Conservation (phyloP, 2,797 vertebrate species). For the Melanotaenia trifasciata region DNA sequence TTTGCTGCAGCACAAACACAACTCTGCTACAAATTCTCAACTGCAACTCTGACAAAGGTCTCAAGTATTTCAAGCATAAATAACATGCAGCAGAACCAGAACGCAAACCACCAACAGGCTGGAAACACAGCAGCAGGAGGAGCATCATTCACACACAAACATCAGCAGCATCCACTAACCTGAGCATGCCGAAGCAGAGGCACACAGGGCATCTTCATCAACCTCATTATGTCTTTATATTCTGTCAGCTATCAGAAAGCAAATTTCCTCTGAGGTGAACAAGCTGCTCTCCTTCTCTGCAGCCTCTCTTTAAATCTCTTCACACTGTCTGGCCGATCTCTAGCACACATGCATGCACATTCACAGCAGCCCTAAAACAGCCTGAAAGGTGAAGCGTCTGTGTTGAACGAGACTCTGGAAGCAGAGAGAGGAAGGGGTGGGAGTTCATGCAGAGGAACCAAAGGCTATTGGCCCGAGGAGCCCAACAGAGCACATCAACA, state of each 20-base stretch:
- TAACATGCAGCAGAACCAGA: neutral
- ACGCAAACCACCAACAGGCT: neutral
- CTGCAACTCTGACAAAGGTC: neutral
- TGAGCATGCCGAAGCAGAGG: conserved; percentile 63
- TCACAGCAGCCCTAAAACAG: neutral
- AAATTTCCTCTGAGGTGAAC: neutral
- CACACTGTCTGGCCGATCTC: neutral
- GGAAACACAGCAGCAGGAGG: conserved; percentile 9
- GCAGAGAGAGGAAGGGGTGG: conserved; percentile 28
- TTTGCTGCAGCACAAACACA: neutral
- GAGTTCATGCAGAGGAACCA: neutral
- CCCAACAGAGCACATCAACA: neutral
- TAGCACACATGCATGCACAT: neutral
- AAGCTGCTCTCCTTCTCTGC: neutral
- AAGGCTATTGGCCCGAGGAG: conserved; percentile 1
- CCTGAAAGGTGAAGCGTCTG: conserved; percentile 4
- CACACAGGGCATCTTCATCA: conserved; percentile 44
- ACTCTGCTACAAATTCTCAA: neutral
- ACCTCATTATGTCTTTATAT: conserved; percentile 24
- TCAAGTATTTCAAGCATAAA: neutral
- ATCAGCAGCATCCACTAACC: conserved; percentile 66
- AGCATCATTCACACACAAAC: conserved; percentile 5
- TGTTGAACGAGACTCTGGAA: conserved; percentile 27
- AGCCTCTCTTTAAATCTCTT: conserved; percentile 6
- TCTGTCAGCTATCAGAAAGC: neutral